A percentile compares a stretch with the other conserved stretches of the same genome.
Evolutionary conservation across 2,113 vertebrate genomes (phyloP).

Genomic region (Myiagra hebetior): DNA sequence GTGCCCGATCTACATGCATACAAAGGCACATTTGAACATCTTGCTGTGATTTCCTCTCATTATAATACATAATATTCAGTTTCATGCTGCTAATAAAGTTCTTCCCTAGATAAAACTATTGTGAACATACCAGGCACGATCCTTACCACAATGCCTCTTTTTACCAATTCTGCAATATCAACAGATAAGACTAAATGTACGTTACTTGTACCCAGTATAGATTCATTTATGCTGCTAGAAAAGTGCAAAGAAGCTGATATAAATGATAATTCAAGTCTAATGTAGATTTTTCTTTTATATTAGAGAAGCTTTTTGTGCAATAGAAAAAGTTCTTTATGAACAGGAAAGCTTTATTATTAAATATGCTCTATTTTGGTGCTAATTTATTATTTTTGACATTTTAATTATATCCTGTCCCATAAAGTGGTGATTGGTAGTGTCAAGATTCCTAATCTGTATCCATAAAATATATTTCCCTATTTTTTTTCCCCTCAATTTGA

Average conservation of each 20-base stretch:
- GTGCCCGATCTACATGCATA: background rate
- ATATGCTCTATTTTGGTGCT: constrained; percentile 43
- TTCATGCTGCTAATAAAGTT: background rate
- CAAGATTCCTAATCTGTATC: constrained; percentile 55
- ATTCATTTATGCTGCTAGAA: background rate
- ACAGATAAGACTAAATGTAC: background rate
- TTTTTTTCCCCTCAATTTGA: constrained; percentile 15
- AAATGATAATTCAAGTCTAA: constrained; percentile 23
- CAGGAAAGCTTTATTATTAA: constrained; percentile 14
- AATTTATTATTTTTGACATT: constrained; percentile 66
- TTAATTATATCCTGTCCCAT: constrained; percentile 62
- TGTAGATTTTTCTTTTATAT: background rate
- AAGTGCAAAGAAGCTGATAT: background rate
- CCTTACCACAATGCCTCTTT: background rate
- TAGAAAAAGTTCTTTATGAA: background rate
- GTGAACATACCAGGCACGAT: background rate
- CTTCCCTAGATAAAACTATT: background rate
- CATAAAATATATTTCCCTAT: constrained; percentile 56
- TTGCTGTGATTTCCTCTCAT: background rate
- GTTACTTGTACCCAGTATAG: background rate
- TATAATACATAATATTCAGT: background rate
- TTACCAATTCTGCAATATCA: background rate
- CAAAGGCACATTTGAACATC: background rate
- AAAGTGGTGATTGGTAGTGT: constrained; percentile 60
- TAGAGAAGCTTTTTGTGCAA: background rate